Conservation (phyloP, 2,888 invertebrate genomes). For the Himalopsyche anomala region DNA sequence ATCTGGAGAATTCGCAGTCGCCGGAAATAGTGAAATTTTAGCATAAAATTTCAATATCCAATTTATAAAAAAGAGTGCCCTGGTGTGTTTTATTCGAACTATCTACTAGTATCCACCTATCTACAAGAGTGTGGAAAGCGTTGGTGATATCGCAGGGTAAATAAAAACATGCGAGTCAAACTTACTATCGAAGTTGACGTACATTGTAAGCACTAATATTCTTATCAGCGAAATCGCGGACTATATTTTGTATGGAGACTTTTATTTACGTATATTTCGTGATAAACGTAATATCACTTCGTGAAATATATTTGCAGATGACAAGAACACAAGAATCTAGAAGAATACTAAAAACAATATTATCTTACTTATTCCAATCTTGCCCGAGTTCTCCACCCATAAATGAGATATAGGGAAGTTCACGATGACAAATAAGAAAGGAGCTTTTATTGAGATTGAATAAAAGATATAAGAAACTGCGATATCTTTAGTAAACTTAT, state of each 20-base stretch:
- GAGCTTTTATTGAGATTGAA: constrained; percentile 25
- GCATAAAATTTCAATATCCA: too few relatives aligned
- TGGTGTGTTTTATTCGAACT: too few relatives aligned
- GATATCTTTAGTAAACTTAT: constrained; percentile 16
- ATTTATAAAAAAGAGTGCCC: too few relatives aligned
- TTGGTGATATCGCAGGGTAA: neutral
- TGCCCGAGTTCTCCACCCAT: neutral
- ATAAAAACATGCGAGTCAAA: constrained; percentile 3
- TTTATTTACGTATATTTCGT: constrained; percentile 16
- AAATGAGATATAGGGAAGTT: constrained; percentile 20
- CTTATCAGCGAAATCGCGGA: neutral
- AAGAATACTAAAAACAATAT: constrained; percentile 20
- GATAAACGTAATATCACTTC: constrained; percentile 15
- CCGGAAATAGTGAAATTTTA: too few relatives aligned
- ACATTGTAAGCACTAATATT: constrained; percentile 6
- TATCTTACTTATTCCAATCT: constrained; percentile 34
- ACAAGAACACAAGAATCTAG: neutral
- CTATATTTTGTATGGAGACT: neutral
- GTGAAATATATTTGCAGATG: neutral
- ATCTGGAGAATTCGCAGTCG: too few relatives aligned
- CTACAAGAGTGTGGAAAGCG: too few relatives aligned
- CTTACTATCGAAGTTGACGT: neutral
- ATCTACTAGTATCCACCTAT: too few relatives aligned
- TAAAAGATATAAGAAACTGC: constrained; percentile 34
- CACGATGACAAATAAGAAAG: constrained; percentile 26